These are phyloP conservation scores for Trichacis sp. DNA, from an alignment of 2,888 invertebrate genomes.

Conservation along the genomic window DNA sequence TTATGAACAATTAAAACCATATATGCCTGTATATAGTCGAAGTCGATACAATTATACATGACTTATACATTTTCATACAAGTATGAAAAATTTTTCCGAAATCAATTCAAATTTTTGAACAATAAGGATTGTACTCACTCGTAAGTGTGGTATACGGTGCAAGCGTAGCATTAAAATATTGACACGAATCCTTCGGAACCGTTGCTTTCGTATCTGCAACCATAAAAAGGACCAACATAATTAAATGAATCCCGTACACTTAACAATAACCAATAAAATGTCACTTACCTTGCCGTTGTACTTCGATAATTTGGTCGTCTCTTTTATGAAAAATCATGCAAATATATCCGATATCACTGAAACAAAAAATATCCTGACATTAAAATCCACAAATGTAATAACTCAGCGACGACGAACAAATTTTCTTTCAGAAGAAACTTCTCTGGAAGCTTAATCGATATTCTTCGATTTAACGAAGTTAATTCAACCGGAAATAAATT, in stretches of 20 bases:
- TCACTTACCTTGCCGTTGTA: slow-evolving; percentile 75
- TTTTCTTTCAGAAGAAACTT: too few relatives aligned
- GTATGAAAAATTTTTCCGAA: slow-evolving; percentile 2
- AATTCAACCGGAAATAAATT: slow-evolving; percentile 10
- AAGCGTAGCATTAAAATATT: slow-evolving; percentile 70
- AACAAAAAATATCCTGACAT: too few relatives aligned
- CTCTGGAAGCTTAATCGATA: neutral
- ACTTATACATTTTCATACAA: slow-evolving; percentile 1
- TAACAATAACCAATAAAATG: too few relatives aligned
- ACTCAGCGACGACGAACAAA: neutral
- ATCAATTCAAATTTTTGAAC: too few relatives aligned
- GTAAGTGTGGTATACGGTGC: slow-evolving; percentile 76
- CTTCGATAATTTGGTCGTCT: slow-evolving; percentile 79
- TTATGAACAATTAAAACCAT: too few relatives aligned
- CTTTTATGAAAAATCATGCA: slow-evolving; percentile 82
- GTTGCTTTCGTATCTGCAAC: slow-evolving; percentile 59
- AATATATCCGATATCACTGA: slow-evolving; percentile 83
- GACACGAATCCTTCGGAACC: slow-evolving; percentile 77
- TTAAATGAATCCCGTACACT: neutral
- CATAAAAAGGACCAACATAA: neutral
- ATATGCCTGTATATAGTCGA: too few relatives aligned
- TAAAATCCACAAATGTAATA: too few relatives aligned
- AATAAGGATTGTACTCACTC: slow-evolving; percentile 70
- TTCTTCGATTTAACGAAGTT: neutral
- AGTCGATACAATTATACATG: too few relatives aligned